Conservation (phyloP, 2,888 invertebrate genomes). For the Pristionchus entomophagus region DNA sequence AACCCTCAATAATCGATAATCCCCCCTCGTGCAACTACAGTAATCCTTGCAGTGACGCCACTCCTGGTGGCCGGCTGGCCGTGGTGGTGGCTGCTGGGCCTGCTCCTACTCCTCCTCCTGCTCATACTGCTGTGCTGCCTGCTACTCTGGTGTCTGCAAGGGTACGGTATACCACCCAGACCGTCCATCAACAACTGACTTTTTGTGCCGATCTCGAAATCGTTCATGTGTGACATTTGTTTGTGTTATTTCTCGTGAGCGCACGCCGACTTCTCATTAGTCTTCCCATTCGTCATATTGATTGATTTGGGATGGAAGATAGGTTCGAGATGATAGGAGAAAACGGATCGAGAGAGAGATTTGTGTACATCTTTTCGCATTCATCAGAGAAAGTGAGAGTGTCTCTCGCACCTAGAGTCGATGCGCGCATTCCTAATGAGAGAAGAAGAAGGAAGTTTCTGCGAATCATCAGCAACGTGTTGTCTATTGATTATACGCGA, state of each 20-base stretch:
- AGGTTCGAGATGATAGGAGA: not conserved
- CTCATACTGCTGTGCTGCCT: slow-evolving; percentile 74
- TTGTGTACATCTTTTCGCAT: slow-evolving; percentile 1
- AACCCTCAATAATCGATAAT: slow-evolving; percentile 29
- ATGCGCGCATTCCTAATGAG: slow-evolving; percentile 11
- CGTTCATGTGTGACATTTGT: not conserved
- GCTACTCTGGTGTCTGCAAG: slow-evolving; percentile 73
- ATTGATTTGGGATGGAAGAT: not conserved
- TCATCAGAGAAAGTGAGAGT: not conserved
- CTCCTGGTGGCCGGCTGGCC: slow-evolving; percentile 74
- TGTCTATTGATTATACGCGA: slow-evolving; percentile 6
- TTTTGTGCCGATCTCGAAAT: not conserved
- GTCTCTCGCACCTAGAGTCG: not conserved
- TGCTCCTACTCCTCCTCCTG: slow-evolving; percentile 72
- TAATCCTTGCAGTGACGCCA: slow-evolving; percentile 55
- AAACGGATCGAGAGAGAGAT: not conserved
- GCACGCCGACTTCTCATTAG: not conserved
- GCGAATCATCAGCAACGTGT: slow-evolving; percentile 16
- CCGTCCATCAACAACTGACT: not conserved
- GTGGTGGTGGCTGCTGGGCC: slow-evolving; percentile 76
- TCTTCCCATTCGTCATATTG: not conserved
- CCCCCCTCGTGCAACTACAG: not conserved
- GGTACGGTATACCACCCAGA: slow-evolving; percentile 66
- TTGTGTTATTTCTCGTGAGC: not conserved
- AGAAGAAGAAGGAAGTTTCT: slow-evolving; percentile 3